Evolutionary conservation across 1,140 invertebrate species (phyloP).

Genomic region (Aphelenchoides avenae): DNA sequence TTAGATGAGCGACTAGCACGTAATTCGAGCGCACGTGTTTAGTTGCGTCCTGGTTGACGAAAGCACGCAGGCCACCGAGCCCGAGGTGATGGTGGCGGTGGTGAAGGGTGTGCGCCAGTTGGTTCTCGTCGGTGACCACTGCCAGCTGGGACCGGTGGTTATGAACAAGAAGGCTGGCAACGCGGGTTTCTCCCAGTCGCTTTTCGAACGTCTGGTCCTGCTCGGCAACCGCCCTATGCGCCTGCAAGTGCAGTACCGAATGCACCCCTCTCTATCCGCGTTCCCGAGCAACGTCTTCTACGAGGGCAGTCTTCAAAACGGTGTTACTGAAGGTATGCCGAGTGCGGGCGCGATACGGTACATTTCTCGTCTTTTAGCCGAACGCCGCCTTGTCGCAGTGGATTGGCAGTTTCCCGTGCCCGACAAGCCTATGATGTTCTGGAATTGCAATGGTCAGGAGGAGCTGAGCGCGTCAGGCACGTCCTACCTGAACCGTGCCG

Average conservation of each 20-base stretch:
- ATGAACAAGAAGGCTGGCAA: slow-evolving; percentile 99
- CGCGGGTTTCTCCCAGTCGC: slow-evolving; percentile 89
- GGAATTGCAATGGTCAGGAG: slow-evolving; percentile 89
- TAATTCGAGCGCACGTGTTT: too few species aligned
- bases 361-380: slow-evolving; percentile 66
- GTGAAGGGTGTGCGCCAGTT: slow-evolving; percentile 91
- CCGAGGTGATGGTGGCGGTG: slow-evolving; percentile 96
- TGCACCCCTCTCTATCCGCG: slow-evolving; percentile 87
- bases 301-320: slow-evolving; percentile 95
- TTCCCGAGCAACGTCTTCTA: slow-evolving; percentile 99
- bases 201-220: slow-evolving; percentile 94
- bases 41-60: slow-evolving; percentile 93
- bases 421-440: slow-evolving; percentile 98
- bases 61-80: slow-evolving; percentile 89
- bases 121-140: slow-evolving; percentile 96
- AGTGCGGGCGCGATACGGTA: neutral
- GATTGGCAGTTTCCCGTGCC: slow-evolving; percentile 96
- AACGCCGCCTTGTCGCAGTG: slow-evolving; percentile 79
- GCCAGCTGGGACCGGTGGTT: slow-evolving; percentile 70
- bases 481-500: slow-evolving; percentile 94
- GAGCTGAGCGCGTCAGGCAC: slow-evolving; percentile 97
- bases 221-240: slow-evolving; percentile 89
- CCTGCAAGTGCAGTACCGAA: slow-evolving; percentile 88
- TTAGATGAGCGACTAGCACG: too few species aligned
- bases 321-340: slow-evolving; percentile 76